Evolutionary conservation across 2,888 invertebrate species (phyloP).

Genomic region (Drosophila rubida): DNA sequence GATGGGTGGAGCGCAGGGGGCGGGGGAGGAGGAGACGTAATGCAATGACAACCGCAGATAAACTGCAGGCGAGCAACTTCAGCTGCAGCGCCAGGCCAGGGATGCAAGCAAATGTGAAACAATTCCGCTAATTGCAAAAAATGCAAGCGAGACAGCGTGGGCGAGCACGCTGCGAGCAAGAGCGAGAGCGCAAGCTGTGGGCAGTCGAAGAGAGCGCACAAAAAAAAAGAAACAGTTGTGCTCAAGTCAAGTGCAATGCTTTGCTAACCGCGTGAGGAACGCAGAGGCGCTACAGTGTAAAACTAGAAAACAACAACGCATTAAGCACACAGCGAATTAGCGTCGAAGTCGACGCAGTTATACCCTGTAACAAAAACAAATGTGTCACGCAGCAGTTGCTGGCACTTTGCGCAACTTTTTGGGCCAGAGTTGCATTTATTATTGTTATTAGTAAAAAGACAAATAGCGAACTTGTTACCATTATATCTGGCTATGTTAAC

Average conservation of each 20-base stretch:
- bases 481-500: too few species aligned
- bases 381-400: too few species aligned
- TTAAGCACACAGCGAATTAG: too few species aligned
- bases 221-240: conserved; percentile 10
- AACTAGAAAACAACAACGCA: conserved; percentile 1
- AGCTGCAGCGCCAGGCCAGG: conserved; percentile 6
- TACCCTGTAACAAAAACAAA: background rate
- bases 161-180: background rate
- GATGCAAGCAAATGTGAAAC: conserved; percentile 70
- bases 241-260: conserved; percentile 49
- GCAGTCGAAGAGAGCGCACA: background rate
- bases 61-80: conserved; percentile 60
- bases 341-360: background rate
- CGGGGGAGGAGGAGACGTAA: background rate
- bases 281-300: conserved; percentile 44
- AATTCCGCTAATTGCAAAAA: conserved; percentile 78
- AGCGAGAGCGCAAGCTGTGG: background rate
- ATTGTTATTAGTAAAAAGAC: too few species aligned
- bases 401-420: too few species aligned
- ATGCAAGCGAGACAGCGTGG: conserved; percentile 22
- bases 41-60: conserved; percentile 62
- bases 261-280: conserved; percentile 34
- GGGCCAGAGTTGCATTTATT: too few species aligned
- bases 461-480: too few species aligned
- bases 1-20: background rate